Conservation (phyloP, 2,797 vertebrate genomes). For the Microctenopoma steveboyesi region DNA sequence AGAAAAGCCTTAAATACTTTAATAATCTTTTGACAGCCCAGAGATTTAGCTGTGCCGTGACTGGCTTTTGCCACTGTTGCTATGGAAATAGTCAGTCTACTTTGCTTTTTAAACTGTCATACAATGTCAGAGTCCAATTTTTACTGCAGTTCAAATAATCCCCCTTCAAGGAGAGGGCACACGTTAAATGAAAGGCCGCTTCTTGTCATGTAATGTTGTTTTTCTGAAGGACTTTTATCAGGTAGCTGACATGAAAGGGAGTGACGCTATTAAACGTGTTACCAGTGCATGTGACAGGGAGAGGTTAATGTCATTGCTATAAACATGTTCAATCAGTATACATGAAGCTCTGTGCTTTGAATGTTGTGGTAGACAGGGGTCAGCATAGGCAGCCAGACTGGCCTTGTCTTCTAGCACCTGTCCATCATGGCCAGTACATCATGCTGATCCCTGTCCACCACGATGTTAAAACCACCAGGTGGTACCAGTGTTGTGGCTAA, state of each 20-base stretch:
- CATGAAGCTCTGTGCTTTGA: not conserved
- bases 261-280: slow-evolving; percentile 11
- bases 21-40: slow-evolving; percentile 57
- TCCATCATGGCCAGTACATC: too few relatives aligned
- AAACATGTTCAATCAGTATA: not conserved
- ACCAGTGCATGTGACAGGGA: not conserved
- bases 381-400: too few relatives aligned
- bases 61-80: slow-evolving; percentile 44
- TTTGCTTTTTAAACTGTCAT: slow-evolving; percentile 41
- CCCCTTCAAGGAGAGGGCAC: slow-evolving; percentile 28
- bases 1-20: slow-evolving; percentile 55
- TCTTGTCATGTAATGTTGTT: slow-evolving; percentile 46
- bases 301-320: slow-evolving; percentile 13
- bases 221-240: slow-evolving; percentile 35
- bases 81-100: slow-evolving; percentile 41
- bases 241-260: slow-evolving; percentile 27
- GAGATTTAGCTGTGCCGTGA: slow-evolving; percentile 31
- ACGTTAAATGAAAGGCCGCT: slow-evolving; percentile 36
- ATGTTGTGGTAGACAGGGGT: too few relatives aligned
- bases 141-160: slow-evolving; percentile 47
- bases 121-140: slow-evolving; percentile 41
- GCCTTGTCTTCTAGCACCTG: too few relatives aligned
- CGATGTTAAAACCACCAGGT: too few relatives aligned
- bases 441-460: too few relatives aligned
- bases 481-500: too few relatives aligned